Conservation (phyloP, 2,113 vertebrate genomes). For the Pteronura brasiliensis region DNA sequence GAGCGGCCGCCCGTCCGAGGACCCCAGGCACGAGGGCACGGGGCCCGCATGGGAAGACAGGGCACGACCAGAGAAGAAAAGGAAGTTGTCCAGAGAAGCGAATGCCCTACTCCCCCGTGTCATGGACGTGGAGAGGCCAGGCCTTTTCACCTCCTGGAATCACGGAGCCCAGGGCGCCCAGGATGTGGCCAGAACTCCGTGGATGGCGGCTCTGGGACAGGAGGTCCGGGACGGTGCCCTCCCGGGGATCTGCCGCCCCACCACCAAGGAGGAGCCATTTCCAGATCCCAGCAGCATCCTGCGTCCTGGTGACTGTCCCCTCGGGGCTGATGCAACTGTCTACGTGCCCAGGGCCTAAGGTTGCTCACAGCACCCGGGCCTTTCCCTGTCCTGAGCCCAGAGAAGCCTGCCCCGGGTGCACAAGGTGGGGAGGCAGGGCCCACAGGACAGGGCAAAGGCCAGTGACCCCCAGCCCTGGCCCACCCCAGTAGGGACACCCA, state of each 20-base stretch:
- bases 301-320: background rate
- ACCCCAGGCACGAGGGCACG: too few species aligned
- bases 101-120: rapidly evolving
- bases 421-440: background rate
- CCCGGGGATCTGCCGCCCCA: background rate
- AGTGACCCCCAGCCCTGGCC: background rate
- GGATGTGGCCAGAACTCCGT: background rate
- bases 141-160: background rate
- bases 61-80: background rate
- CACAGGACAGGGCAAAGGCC: background rate
- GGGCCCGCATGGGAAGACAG: background rate
- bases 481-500: background rate
- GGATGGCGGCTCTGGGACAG: background rate
- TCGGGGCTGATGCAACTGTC: background rate
- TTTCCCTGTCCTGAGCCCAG: background rate
- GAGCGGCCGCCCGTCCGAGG: rapidly evolving
- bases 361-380: background rate
- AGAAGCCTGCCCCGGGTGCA: background rate
- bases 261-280: background rate
- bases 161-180: background rate
- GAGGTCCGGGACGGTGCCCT: background rate
- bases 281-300: background rate
- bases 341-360: background rate
- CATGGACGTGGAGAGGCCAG: background rate
- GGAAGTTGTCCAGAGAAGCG: background rate